Percentiles rank a stretch among this genome's conserved stretches.
Evolutionary conservation across 2,888 invertebrate species (phyloP).

Genomic region (Cephus pulcher): DNA sequence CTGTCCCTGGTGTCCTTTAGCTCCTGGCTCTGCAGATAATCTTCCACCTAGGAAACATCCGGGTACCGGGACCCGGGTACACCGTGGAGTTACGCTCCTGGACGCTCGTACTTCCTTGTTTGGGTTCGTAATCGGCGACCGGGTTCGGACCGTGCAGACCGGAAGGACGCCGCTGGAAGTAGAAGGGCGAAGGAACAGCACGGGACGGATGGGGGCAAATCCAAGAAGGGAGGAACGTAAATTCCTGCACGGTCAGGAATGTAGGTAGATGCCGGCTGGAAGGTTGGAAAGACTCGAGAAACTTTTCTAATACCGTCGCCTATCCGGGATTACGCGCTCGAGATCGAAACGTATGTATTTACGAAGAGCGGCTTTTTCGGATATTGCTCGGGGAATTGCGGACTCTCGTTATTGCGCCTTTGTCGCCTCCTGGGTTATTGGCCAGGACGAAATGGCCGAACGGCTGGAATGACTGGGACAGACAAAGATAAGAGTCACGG

Average conservation of each 20-base stretch:
- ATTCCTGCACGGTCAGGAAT: not conserved
- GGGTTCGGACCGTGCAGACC: not conserved
- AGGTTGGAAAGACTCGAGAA: constrained; percentile 33
- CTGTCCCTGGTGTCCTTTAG: constrained; percentile 59
- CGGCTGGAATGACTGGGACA: not conserved
- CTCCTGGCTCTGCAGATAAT: constrained; percentile 46
- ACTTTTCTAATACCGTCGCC: constrained; percentile 64
- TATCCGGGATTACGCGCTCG: constrained; percentile 56
- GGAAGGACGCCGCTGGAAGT: not conserved
- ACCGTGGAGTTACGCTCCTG: constrained; percentile 43
- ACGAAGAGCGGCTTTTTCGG: constrained; percentile 33
- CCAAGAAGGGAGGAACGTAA: not conserved
- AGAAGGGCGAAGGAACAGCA: not conserved
- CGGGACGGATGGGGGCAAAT: not conserved
- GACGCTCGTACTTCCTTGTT: constrained; percentile 49
- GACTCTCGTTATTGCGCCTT: not conserved
- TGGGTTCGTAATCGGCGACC: constrained; percentile 39
- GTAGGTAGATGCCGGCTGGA: not conserved
- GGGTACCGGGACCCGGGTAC: constrained; percentile 30
- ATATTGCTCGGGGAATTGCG: constrained; percentile 26
- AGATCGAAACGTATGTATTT: constrained; percentile 63
- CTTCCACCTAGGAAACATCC: constrained; percentile 46
- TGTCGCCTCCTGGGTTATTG: not conserved
- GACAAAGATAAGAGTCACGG: constrained; percentile 7
- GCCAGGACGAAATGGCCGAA: not conserved